Evolutionary conservation across 2,113 vertebrate genomes (phyloP).

Genomic region (Seriola quinqueradiata): DNA sequence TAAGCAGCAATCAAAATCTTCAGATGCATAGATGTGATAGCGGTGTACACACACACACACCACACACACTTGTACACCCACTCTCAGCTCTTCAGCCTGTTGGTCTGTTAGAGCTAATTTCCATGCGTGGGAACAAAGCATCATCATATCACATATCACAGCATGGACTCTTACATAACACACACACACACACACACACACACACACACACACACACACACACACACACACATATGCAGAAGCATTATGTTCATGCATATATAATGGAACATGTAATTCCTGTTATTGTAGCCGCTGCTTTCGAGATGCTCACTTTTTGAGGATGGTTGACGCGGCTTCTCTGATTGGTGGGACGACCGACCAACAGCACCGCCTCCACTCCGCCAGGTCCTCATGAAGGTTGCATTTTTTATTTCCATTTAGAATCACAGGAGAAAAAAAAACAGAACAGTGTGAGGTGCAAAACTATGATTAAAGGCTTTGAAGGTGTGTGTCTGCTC

Average conservation of each 20-base stretch:
- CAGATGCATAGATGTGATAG: background rate
- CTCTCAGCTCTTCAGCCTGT: constrained; percentile 53
- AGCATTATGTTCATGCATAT: constrained; percentile 7
- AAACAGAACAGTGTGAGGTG: background rate
- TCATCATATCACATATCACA: constrained; percentile 62
- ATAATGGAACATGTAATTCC: background rate
- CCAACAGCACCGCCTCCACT: background rate
- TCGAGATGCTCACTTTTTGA: background rate
- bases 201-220: constrained; percentile 19
- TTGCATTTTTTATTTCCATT: constrained; percentile 7
- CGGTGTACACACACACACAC: constrained; percentile 33
- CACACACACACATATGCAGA: constrained; percentile 8
- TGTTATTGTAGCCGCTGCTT: background rate
- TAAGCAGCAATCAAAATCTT: constrained; percentile 15
- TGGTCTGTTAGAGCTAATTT: constrained; percentile 61
- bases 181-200: constrained; percentile 12
- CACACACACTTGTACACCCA: constrained; percentile 50
- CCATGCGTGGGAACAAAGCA: constrained; percentile 72
- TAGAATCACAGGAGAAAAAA: background rate
- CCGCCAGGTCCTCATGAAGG: background rate
- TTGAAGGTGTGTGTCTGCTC: background rate
- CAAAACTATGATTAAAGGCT: constrained; percentile 33
- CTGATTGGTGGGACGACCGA: background rate
- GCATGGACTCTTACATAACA: constrained; percentile 52
- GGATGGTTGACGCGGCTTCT: background rate